Conservation (phyloP, 1,140 invertebrate species). For the Sinella curviseta region DNA sequence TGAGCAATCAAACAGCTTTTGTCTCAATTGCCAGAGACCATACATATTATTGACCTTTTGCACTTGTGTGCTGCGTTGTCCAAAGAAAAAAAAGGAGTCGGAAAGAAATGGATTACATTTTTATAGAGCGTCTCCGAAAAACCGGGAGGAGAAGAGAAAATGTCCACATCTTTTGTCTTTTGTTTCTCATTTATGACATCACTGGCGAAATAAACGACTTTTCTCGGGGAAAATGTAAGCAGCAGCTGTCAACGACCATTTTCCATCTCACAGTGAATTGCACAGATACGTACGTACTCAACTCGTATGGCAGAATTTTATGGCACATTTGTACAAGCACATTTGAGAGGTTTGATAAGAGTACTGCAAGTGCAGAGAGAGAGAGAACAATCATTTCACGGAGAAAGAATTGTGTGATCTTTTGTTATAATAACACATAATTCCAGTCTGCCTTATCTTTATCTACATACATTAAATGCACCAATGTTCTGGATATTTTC, state of each 20-base stretch:
- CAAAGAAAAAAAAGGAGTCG: background rate
- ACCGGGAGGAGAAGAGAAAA: background rate
- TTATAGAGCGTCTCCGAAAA: background rate
- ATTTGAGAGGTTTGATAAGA: too few species aligned
- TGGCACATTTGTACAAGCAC: too few species aligned
- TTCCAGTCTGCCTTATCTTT: too few species aligned
- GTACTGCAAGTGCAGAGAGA: too few species aligned
- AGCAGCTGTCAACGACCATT: background rate
- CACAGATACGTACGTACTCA: too few species aligned
- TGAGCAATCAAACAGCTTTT: background rate
- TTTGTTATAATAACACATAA: too few species aligned
- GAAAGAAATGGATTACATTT: background rate
- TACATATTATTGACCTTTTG: background rate
- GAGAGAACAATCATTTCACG: too few species aligned
- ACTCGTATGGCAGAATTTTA: too few species aligned
- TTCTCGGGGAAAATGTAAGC: background rate
- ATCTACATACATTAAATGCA: too few species aligned
- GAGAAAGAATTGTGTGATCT: too few species aligned
- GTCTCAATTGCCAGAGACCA: background rate
- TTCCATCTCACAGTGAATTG: background rate
- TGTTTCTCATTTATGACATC: background rate
- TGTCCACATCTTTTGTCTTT: background rate
- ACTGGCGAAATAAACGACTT: background rate
- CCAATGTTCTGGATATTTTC: too few species aligned
- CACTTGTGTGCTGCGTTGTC: background rate